Base-by-base conservation (phyloP, 2,888 invertebrate genomes). In the Ochropacha duplaris region DNA sequence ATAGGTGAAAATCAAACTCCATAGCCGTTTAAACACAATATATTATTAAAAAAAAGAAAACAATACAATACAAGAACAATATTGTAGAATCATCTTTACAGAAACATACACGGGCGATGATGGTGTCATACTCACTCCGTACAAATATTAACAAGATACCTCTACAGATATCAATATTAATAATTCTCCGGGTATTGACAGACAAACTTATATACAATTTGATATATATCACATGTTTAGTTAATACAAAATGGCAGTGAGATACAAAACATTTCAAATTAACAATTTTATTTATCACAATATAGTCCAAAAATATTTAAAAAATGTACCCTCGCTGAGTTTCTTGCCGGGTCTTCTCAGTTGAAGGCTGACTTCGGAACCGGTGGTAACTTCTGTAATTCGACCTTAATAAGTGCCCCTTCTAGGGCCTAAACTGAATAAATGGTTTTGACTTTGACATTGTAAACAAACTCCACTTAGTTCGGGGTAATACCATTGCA, bases 61-160 rank as follows among this genome's bases (percentile, higher is more conserved):
- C 88, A 90, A 88, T 88, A 90, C 90, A 88, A 88, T 90, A 89
- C 84, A 90, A 87, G 90, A 90, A 88, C 87, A 85, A 88, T 90
- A 89, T 90, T 87, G 88, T 88, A 88, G 88, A 87, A 85, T 87
- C 81, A 85, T 86, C 79, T 87, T 86, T 82, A 86, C 85, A 86
- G 81, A 83, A 78, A 72, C 69, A 66, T 66, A 72, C 68, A 70
- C 55, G 67, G 67, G 64, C 56, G 56, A 55, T 56, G 56, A 55
- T 56, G 59, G 56, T 56, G 22, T 50, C 31, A 24, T 12, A 44
- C 54, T 44, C 19, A 16, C 16, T 11, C 14, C 39, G 5, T 2
- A 4, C 14, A n/a, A n/a, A 36, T 44, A 44, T 44, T 19, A 19
- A 44, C 19, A 44, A 9, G 6, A 39, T 39, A 2, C 16, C 8